Percentiles rank a stretch among this genome's conserved stretches.
phyloP scores from a whole-genome alignment of 1,140 invertebrate genomes.

The Copidosoma floridanum region DNA sequence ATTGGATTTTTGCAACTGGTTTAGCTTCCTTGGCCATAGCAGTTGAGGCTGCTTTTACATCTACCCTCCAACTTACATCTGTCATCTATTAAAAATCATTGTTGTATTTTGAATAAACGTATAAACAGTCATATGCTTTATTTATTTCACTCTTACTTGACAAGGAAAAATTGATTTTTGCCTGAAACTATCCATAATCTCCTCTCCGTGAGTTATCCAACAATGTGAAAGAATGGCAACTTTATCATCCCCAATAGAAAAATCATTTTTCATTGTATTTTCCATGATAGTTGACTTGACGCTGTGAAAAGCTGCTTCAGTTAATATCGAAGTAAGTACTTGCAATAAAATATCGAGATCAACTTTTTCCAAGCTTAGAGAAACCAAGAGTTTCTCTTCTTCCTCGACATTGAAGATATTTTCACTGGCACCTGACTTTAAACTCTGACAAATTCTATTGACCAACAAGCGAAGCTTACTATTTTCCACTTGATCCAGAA shows the following conservation, averaged over 20 bases:
- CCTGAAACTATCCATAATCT: conserved; percentile 40
- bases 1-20: conserved; percentile 41
- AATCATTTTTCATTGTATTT: conserved; percentile 39
- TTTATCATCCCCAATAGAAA: conserved; percentile 42
- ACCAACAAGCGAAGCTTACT: conserved; percentile 47
- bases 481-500: conserved; percentile 39
- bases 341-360: conserved; percentile 40
- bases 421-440: conserved; percentile 30
- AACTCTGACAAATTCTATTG: conserved; percentile 43
- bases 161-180: conserved; percentile 45
- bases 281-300: conserved; percentile 40
- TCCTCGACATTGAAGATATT: conserved; percentile 46
- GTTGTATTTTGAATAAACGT: too few species aligned
- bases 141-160: conserved; percentile 44
- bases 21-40: conserved; percentile 38
- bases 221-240: conserved; percentile 39
- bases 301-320: conserved; percentile 42
- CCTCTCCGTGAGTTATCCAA: conserved; percentile 44
- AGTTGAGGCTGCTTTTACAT: conserved; percentile 46
- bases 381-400: conserved; percentile 47
- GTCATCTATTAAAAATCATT: conserved; percentile 35
- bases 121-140: too few species aligned
- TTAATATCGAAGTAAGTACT: conserved; percentile 40
- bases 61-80: conserved; percentile 46
- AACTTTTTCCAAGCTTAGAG: conserved; percentile 41